Evolutionary conservation across 2,113 vertebrate genomes (phyloP), one percentile per base, ranked within the genome.

Genomic region (Psephotus haematonotus): DNA sequence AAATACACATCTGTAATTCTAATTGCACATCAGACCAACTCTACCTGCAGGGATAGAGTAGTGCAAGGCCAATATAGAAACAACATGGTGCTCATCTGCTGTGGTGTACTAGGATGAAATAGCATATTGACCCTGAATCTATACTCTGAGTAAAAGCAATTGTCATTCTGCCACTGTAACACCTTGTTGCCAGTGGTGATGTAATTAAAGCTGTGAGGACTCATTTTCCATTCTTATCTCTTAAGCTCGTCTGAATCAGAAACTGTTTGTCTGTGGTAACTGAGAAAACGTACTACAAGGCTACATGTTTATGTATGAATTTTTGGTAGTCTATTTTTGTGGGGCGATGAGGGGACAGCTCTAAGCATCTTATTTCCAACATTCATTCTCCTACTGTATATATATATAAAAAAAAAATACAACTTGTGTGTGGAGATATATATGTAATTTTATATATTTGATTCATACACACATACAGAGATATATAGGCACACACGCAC

Each of bases 171-270:
- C 97, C 95, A 97, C 97, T 95, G 97, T 98, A 95, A 98, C 98
- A 98, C 98, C 98, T 98, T 98, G 98, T 99, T 98, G 98, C 98
- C 98, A 98, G 98, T 98, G 98, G 98, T 98, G 85, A 98, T 98
- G 98, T 98, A 99, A 99, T 99, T 99, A 99, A 99, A 99, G 98
- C 97, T 98, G 97, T 97, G 98, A 98, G 97, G 98, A 98, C 98
- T 99, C 97, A 98, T 99, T 99, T 98, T 97, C 97, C 97, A 98
- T 98, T 98, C 97, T 97, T 98, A 97, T 98, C 98, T 98, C 95
- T 98, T 98, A 98, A 97, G 97, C 98, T 97, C 82, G 97, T 98
- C 97, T 97, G 98, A 98, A 98, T 98, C 98, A 98, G 98, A 90
- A 97, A 92, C 96, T 97, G 97, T 98, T 98, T 98, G 98, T 98